phyloP scores from a whole-genome alignment of 2,113 vertebrate genomes.

The Mirounga angustirostris region DNA sequence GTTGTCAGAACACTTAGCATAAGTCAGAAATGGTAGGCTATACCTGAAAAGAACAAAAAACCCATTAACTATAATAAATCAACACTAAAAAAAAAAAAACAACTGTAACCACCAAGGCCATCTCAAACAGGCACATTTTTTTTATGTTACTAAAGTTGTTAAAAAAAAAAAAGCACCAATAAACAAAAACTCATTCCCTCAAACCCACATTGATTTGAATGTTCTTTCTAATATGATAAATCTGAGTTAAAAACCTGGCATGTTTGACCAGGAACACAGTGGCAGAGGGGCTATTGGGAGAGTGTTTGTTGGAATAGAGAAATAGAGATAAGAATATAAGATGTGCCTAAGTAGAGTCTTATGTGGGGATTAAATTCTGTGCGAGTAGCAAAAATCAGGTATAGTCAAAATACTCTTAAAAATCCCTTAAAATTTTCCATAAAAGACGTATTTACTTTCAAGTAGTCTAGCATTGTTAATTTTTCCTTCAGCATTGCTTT shows the following conservation, averaged over 20 bases:
- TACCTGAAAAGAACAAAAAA: constrained; percentile 77
- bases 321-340: neutral
- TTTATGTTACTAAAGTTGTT: constrained; percentile 62
- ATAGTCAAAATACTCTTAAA: neutral
- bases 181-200: constrained; percentile 16
- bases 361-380: neutral
- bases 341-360: neutral
- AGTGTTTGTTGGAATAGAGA: neutral
- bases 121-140: constrained; percentile 49
- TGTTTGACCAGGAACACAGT: neutral
- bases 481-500: neutral
- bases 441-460: neutral
- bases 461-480: neutral
- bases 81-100: constrained; percentile 22
- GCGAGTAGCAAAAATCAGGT: neutral
- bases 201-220: neutral
- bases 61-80: constrained; percentile 70
- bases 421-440: neutral
- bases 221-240: constrained; percentile 56
- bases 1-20: constrained; percentile 75
- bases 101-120: constrained; percentile 45
- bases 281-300: too few relatives aligned
- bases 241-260: neutral
- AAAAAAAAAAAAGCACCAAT: constrained; percentile 13
- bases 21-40: constrained; percentile 61